A percentile compares a stretch with the other conserved stretches of the same genome.
Conservation (phyloP, 1,140 invertebrate genomes). For the Heliconius nattereri region DNA sequence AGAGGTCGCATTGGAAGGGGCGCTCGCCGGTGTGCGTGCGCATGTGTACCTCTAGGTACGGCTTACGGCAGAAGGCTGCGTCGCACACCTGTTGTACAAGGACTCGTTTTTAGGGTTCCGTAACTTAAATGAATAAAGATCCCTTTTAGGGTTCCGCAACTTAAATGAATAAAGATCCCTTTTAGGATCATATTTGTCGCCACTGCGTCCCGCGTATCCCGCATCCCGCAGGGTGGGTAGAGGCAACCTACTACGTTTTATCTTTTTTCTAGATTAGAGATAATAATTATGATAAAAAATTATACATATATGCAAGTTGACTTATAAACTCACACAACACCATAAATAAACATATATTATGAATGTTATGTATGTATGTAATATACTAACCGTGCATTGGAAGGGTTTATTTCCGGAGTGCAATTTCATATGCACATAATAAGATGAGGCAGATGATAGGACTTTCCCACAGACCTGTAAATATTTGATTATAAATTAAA, state of each 20-base stretch:
- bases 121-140: too few species aligned
- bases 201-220: too few species aligned
- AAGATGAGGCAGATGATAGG: slow-evolving; percentile 87
- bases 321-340: too few species aligned
- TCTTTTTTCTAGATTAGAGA: too few species aligned
- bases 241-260: too few species aligned
- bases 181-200: too few species aligned
- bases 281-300: too few species aligned
- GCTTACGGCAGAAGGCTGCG: slow-evolving; percentile 86
- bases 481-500: background rate
- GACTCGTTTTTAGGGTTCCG: background rate
- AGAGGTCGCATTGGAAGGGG: slow-evolving; percentile 85
- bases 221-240: too few species aligned
- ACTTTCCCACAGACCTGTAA: slow-evolving; percentile 86
- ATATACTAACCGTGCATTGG: slow-evolving; percentile 85
- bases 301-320: too few species aligned
- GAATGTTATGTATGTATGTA: background rate
- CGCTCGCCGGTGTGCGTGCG: slow-evolving; percentile 78
- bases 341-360: too few species aligned
- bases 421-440: slow-evolving; percentile 91
- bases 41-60: slow-evolving; percentile 88
- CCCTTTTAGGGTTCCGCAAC: too few species aligned
- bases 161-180: too few species aligned
- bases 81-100: slow-evolving; percentile 82
- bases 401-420: slow-evolving; percentile 90